Evolutionary conservation across 1,140 invertebrate species (phyloP).

Genomic region (Wiebesia pumilae): DNA sequence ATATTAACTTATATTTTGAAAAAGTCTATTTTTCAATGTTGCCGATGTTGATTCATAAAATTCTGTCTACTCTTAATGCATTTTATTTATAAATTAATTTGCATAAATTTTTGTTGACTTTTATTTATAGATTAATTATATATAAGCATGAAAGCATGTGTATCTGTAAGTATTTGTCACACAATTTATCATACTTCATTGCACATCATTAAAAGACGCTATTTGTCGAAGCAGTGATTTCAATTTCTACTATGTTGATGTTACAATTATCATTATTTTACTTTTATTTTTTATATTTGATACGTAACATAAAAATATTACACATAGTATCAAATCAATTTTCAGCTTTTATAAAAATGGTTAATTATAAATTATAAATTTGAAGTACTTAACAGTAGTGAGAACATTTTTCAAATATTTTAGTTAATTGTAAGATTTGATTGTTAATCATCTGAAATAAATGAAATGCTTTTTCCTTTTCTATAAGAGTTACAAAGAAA

Average conservation of each 20-base stretch:
- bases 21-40: too few species aligned
- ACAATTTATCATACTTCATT: not conserved
- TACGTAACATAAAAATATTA: not conserved
- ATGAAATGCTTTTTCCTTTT: not conserved
- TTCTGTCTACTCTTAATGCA: too few species aligned
- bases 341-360: not conserved
- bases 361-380: not conserved
- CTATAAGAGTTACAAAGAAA: too few species aligned
- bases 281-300: not conserved
- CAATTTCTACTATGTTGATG: not conserved
- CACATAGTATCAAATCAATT: not conserved
- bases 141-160: not conserved
- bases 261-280: not conserved
- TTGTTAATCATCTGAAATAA: not conserved
- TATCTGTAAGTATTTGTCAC: not conserved
- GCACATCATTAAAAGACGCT: not conserved
- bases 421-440: not conserved
- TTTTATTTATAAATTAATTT: too few species aligned
- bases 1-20: too few species aligned
- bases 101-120: not conserved
- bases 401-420: not conserved
- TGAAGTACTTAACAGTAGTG: not conserved
- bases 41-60: too few species aligned
- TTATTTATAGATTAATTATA: not conserved
- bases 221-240: not conserved